A percentile compares a stretch with the other conserved stretches of the same genome.
Evolutionary conservation across 2,113 vertebrate genomes (phyloP).

Genomic region (Oryzias curvinotus): DNA sequence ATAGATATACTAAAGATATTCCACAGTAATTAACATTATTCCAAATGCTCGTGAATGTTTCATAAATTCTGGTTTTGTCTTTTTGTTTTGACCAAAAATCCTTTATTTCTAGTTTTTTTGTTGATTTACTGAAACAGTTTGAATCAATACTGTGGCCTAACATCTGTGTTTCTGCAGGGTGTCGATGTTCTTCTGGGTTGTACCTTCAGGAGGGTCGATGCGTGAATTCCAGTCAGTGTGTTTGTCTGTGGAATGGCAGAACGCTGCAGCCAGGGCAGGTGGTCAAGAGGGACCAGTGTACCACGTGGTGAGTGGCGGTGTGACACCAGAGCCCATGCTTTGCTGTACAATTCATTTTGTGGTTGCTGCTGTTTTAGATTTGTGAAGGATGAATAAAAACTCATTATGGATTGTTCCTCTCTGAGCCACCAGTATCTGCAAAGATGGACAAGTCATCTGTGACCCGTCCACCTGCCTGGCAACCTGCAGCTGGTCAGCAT

Average conservation of each 20-base stretch:
- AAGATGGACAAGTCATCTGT: slow-evolving; percentile 78
- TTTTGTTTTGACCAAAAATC: no score
- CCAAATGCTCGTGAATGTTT: no score
- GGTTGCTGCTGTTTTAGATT: no score
- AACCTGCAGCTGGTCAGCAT: slow-evolving; percentile 87
- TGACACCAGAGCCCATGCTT: neutral
- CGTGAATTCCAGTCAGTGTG: slow-evolving; percentile 79
- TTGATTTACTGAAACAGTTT: neutral
- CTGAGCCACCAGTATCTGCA: slow-evolving; percentile 74
- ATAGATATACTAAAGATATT: no score
- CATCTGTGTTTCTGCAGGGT: slow-evolving; percentile 71
- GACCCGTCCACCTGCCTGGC: slow-evolving; percentile 68
- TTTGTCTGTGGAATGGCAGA: slow-evolving; percentile 71
- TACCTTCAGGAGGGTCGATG: slow-evolving; percentile 79
- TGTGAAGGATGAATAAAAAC: neutral
- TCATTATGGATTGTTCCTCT: neutral
- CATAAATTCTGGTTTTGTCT: no score
- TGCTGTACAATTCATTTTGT: neutral
- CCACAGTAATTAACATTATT: no score
- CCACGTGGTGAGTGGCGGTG: slow-evolving; percentile 76
- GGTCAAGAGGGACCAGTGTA: slow-evolving; percentile 74
- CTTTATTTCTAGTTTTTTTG: no score
- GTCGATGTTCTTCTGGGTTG: slow-evolving; percentile 79
- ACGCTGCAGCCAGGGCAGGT: slow-evolving; percentile 70
- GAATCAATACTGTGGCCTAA: neutral